Conservation (phyloP, 2,888 invertebrate genomes). For the Coleophora deauratella region DNA sequence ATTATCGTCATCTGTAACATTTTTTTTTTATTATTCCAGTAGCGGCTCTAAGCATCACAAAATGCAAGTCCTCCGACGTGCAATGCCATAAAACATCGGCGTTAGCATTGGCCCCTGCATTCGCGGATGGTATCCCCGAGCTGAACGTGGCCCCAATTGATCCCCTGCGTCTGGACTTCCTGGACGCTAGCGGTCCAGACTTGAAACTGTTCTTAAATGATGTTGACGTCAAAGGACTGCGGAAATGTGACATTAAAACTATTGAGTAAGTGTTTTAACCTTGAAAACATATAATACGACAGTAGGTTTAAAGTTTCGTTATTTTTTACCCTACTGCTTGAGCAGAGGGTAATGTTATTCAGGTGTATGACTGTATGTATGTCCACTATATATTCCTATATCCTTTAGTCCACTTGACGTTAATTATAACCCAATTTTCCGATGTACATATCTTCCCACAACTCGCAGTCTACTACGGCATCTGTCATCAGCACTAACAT, state of each 20-base stretch:
- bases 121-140: constrained; percentile 35
- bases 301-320: no score
- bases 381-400: no score
- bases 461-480: no score
- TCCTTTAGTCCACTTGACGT: no score
- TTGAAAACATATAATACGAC: no score
- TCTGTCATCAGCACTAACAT: no score
- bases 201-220: constrained; percentile 32
- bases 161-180: constrained; percentile 29
- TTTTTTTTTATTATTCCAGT: neutral
- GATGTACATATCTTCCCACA: no score
- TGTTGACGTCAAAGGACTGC: constrained; percentile 30
- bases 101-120: constrained; percentile 21
- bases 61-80: constrained; percentile 36
- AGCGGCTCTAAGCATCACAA: constrained; percentile 29
- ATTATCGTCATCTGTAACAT: no score
- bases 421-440: no score
- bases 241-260: constrained; percentile 31
- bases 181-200: constrained; percentile 34
- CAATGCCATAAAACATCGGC: constrained; percentile 37
- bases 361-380: no score
- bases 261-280: constrained; percentile 21
- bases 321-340: no score
- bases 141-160: constrained; percentile 30
- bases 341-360: no score